A percentile compares a stretch with the other conserved stretches of the same genome.
Evolutionary conservation across 2,113 vertebrate species (phyloP).

Genomic region (Leucopsar rothschildi): DNA sequence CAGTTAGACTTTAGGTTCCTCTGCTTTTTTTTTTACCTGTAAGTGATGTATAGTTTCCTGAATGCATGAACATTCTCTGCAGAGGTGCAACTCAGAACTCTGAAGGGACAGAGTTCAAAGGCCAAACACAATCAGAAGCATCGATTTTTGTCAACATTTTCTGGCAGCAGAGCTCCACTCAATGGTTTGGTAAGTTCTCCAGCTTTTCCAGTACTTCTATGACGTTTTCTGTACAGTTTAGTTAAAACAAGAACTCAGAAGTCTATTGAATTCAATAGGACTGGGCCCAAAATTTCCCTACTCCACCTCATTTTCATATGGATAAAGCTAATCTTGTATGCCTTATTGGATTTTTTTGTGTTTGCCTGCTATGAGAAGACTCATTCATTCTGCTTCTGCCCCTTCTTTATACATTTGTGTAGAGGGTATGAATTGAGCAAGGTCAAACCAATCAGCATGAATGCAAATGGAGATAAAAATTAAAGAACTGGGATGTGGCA

Average conservation of each 20-base stretch:
- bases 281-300: background rate
- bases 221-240: background rate
- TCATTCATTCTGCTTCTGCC: background rate
- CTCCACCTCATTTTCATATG: background rate
- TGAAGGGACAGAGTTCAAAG: background rate
- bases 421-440: background rate
- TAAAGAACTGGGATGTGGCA: background rate
- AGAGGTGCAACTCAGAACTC: background rate
- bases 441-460: conserved; percentile 35
- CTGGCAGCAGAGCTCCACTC: background rate
- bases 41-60: background rate
- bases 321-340: background rate
- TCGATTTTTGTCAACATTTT: background rate
- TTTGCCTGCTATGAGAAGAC: background rate
- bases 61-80: background rate
- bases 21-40: background rate
- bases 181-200: background rate
- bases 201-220: background rate
- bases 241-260: background rate
- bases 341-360: background rate
- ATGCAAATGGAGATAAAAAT: conserved; percentile 33
- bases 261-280: background rate
- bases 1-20: background rate
- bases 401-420: background rate
- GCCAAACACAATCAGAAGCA: background rate